Evolutionary conservation across 2,113 vertebrate species (phyloP).

Genomic region (Chlorocebus sabaeus): DNA sequence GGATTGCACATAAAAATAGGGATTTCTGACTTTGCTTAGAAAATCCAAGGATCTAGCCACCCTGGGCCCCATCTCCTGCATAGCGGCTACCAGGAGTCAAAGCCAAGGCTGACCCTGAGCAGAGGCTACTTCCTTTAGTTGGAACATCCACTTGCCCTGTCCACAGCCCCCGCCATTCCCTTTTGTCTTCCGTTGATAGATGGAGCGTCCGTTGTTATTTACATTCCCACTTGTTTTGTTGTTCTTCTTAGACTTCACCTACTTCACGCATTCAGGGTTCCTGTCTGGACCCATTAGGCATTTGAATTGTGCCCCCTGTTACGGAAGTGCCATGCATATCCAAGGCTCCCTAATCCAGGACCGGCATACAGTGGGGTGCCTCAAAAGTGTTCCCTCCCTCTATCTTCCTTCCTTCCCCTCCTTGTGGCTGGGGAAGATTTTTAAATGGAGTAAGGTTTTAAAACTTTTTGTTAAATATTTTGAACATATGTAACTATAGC

Average conservation of each 20-base stretch:
- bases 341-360: background rate
- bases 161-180: accelerated
- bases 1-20: slow-evolving; percentile 41
- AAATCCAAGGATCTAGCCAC: background rate
- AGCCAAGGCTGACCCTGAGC: background rate
- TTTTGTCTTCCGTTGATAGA: background rate
- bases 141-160: accelerated
- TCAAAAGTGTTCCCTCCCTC: no score
- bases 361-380: accelerated
- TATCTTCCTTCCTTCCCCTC: background rate
- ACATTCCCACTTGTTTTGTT: accelerated
- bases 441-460: background rate
- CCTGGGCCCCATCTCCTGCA: background rate
- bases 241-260: background rate
- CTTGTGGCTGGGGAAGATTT: background rate
- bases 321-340: background rate
- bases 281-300: background rate
- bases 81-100: background rate
- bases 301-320: background rate
- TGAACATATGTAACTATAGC: background rate
- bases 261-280: background rate
- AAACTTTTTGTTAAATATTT: background rate
- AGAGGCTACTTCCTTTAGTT: background rate
- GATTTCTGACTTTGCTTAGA: slow-evolving; percentile 47
- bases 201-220: accelerated